A percentile compares a stretch with the other conserved stretches of the same genome.
phyloP scores from a whole-genome alignment of 2,113 vertebrate species.

The Piprites chloris region DNA sequence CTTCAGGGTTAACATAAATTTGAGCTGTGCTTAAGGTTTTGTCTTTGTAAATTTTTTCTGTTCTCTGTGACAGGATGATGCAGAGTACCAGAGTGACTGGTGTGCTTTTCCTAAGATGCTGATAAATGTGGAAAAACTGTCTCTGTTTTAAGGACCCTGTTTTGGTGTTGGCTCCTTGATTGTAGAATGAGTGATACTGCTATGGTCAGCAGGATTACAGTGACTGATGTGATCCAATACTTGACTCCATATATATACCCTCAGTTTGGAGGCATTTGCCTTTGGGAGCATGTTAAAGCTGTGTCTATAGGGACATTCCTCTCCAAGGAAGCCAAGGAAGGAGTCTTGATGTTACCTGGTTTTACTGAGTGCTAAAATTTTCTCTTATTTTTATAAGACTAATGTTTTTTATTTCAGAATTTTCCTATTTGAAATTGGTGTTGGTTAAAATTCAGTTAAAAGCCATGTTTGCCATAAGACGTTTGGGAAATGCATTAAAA shows the following conservation, averaged over 20 bases:
- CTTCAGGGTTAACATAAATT: neutral
- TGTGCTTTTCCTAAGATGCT: neutral
- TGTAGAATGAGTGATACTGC: neutral
- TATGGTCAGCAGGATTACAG: neutral
- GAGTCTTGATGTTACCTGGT: neutral
- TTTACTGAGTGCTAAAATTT: neutral
- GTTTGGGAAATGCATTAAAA: neutral
- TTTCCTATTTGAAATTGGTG: neutral
- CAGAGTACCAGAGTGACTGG: rapidly evolving
- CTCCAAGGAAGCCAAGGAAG: neutral
- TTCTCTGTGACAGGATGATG: neutral
- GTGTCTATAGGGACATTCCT: neutral
- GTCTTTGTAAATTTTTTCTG: neutral
- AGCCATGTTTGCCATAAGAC: neutral
- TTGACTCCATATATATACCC: neutral
- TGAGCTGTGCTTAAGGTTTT: neutral
- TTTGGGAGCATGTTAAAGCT: neutral
- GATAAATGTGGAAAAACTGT: neutral
- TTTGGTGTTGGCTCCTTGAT: neutral
- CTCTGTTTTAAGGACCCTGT: neutral
- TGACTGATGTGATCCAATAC: no score
- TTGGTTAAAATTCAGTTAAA: neutral
- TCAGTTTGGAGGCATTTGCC: neutral
- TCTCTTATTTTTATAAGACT: neutral
- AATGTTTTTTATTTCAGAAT: neutral